Conservation (phyloP, 1,140 invertebrate genomes). For the Prorops nasuta region DNA sequence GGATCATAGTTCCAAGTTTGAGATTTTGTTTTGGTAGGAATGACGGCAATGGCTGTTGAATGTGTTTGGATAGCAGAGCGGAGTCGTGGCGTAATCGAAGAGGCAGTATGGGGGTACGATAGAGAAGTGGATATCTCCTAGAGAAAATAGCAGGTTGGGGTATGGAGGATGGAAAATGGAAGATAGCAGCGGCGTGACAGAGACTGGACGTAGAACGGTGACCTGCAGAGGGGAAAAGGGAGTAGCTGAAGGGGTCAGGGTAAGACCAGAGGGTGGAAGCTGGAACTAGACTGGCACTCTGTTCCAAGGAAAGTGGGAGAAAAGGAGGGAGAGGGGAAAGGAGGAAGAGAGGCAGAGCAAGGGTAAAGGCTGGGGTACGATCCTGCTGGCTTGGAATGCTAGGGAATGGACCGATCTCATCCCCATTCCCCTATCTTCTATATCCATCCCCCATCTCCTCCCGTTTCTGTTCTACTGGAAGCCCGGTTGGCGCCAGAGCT, state of each 20-base stretch:
- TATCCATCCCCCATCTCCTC: background rate
- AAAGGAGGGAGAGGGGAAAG: background rate
- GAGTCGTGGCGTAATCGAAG: background rate
- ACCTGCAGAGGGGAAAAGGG: too few species aligned
- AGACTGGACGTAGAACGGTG: too few species aligned
- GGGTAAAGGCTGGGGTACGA: too few species aligned
- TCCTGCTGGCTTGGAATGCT: background rate
- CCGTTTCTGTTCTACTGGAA: conserved; percentile 6
- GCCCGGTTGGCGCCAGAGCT: conserved; percentile 33
- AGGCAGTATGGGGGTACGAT: background rate
- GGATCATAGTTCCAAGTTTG: conserved; percentile 19
- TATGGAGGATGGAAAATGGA: too few species aligned
- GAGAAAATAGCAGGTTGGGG: too few species aligned
- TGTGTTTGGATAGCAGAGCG: conserved; percentile 15
- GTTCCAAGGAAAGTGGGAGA: background rate
- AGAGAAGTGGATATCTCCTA: background rate
- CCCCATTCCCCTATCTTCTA: too few species aligned
- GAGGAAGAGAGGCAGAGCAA: too few species aligned
- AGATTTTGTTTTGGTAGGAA: conserved; percentile 23
- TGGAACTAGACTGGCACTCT: background rate
- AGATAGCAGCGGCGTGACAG: too few species aligned
- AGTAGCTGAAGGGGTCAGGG: too few species aligned
- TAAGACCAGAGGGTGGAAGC: background rate
- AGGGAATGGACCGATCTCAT: background rate
- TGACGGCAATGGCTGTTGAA: conserved; percentile 4